Evolutionary conservation across 2,797 vertebrate genomes (phyloP).

Genomic region (Ctenopoma kingsleyae): DNA sequence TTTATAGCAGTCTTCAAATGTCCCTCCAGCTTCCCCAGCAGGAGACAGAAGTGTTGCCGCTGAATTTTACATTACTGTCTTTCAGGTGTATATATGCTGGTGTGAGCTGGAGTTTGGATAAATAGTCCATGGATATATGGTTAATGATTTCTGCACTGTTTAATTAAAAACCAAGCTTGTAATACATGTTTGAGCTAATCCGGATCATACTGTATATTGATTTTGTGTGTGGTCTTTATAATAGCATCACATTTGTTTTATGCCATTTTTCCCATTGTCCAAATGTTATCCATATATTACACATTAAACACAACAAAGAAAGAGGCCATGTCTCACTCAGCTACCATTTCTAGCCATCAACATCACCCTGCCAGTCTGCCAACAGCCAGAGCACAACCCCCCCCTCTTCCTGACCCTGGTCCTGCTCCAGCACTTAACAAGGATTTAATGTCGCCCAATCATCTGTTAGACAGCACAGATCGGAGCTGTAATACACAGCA

Average conservation of each 20-base stretch:
- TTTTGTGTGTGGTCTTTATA: neutral
- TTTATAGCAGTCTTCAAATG: no score
- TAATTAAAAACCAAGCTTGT: neutral
- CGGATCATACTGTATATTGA: no score
- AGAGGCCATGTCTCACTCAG: slow-evolving; percentile 58
- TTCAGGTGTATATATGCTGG: no score
- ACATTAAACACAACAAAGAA: slow-evolving; percentile 17
- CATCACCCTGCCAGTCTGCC: slow-evolving; percentile 35
- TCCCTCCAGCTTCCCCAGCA: no score
- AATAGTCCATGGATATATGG: neutral
- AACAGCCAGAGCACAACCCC: slow-evolving; percentile 19
- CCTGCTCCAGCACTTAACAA: slow-evolving; percentile 79
- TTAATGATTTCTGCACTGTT: neutral
- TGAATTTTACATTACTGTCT: no score
- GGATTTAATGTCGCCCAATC: slow-evolving; percentile 75
- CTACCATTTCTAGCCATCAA: slow-evolving; percentile 10
- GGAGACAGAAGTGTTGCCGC: no score
- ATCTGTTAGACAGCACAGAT: slow-evolving; percentile 73
- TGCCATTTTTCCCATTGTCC: neutral
- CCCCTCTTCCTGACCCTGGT: slow-evolving; percentile 53
- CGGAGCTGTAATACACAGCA: slow-evolving; percentile 73
- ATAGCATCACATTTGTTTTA: neutral
- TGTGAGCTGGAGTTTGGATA: neutral
- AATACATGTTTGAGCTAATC: no score
- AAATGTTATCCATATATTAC: slow-evolving; percentile 1